Conservation (phyloP, 2,888 invertebrate genomes). For the Pammene aurita region DNA sequence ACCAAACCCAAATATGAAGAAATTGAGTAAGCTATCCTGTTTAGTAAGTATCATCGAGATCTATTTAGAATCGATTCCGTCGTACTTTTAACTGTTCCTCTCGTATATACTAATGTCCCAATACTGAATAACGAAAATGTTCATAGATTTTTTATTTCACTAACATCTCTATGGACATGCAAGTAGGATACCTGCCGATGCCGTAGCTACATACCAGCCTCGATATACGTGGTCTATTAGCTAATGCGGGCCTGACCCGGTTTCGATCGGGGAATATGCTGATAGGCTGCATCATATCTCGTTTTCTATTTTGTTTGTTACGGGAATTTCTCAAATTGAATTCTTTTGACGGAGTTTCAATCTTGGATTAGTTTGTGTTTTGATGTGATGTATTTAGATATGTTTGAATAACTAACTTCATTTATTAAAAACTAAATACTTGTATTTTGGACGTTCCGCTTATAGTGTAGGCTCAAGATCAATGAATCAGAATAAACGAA, state of each 20-base stretch:
- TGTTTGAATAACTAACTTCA: too few relatives aligned
- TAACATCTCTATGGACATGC: too few relatives aligned
- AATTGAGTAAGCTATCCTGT: too few relatives aligned
- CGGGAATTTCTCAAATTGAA: slow-evolving; percentile 1
- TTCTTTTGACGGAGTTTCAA: slow-evolving; percentile 8
- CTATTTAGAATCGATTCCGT: too few relatives aligned
- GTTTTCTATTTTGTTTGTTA: slow-evolving; percentile 14
- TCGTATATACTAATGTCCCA: neutral
- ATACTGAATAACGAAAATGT: neutral
- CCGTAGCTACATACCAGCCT: neutral
- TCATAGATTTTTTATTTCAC: neutral
- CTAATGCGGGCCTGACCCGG: slow-evolving; percentile 38
- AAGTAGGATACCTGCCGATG: neutral
- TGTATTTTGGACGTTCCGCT: too few relatives aligned
- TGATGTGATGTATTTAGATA: neutral
- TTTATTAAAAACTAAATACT: too few relatives aligned
- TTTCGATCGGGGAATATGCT: slow-evolving; percentile 14
- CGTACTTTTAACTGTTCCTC: neutral
- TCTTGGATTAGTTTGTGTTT: slow-evolving; percentile 6
- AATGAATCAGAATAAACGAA: too few relatives aligned
- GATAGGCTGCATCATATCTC: slow-evolving; percentile 19
- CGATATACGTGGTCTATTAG: slow-evolving; percentile 36
- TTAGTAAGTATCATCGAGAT: too few relatives aligned
- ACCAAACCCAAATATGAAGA: too few relatives aligned
- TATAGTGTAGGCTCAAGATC: too few relatives aligned